A percentile compares a stretch with the other conserved stretches of the same genome.
phyloP scores from a whole-genome alignment of 2,113 vertebrate genomes.

The Erythrocercus mccallii region DNA sequence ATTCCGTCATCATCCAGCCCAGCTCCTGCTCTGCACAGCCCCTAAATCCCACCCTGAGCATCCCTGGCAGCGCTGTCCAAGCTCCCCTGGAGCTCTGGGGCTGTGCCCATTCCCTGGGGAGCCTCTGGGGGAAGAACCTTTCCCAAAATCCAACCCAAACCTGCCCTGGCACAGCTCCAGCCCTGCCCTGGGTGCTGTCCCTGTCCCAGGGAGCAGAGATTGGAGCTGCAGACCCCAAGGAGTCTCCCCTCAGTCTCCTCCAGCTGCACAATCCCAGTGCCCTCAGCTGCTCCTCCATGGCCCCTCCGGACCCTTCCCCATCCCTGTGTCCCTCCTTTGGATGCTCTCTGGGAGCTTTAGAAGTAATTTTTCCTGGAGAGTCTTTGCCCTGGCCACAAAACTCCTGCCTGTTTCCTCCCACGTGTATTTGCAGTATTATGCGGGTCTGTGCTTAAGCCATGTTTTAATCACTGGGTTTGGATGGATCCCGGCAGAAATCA shows the following conservation, averaged over 20 bases:
- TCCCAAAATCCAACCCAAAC: fast-evolving
- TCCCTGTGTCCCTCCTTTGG: background rate
- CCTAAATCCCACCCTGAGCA: background rate
- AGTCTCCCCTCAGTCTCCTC: background rate
- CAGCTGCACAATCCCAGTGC: background rate
- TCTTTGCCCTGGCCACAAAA: background rate
- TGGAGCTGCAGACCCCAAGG: fast-evolving
- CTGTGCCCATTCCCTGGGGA: background rate
- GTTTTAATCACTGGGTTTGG: background rate
- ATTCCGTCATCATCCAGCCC: background rate
- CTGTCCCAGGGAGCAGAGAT: background rate
- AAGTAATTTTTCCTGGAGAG: fast-evolving
- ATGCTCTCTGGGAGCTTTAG: background rate
- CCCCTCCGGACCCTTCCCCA: background rate
- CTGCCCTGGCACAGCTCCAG: background rate
- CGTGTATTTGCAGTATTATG: fast-evolving
- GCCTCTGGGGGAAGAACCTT: background rate
- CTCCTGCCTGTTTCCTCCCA: background rate
- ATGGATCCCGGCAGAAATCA: background rate
- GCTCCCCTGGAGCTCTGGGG: background rate
- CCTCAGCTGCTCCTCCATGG: background rate
- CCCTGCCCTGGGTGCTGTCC: background rate
- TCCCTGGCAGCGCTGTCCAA: background rate
- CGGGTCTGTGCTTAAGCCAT: fast-evolving
- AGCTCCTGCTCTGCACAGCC: background rate